phyloP scores from a whole-genome alignment of 2,797 vertebrate species.

The Petrocephalus sullivani region DNA sequence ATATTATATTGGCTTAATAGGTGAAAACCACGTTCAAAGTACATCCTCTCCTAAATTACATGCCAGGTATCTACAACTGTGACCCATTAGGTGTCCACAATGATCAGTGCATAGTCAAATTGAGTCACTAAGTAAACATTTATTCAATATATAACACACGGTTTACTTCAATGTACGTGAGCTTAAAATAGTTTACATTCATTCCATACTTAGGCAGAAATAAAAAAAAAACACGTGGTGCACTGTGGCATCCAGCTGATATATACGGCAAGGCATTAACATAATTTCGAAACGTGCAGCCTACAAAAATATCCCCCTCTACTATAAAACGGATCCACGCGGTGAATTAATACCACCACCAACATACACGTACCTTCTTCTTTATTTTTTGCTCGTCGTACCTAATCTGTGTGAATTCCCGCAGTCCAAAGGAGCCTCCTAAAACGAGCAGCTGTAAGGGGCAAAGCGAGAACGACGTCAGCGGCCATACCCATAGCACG shows the following conservation, averaged over 20 bases:
- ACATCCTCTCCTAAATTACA: no score
- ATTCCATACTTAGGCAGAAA: neutral
- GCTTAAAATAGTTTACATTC: neutral
- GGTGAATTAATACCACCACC: neutral
- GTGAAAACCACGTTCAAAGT: no score
- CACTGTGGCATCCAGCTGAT: neutral
- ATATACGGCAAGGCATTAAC: neutral
- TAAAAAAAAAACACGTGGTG: neutral
- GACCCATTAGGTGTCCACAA: no score
- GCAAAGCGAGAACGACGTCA: neutral
- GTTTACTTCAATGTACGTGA: no score
- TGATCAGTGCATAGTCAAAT: no score
- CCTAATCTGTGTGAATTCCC: slow-evolving; percentile 87
- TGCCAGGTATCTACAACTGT: no score
- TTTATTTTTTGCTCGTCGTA: slow-evolving; percentile 77
- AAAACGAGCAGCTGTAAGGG: slow-evolving; percentile 75
- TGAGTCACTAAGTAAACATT: no score
- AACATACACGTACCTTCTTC: slow-evolving; percentile 61
- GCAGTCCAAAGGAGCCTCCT: slow-evolving; percentile 87
- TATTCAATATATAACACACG: no score
- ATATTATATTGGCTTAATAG: no score
- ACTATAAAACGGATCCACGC: neutral
- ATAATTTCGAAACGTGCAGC: neutral
- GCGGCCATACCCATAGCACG: neutral
- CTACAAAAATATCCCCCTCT: neutral